Evolutionary conservation across 2,797 vertebrate genomes (phyloP), one percentile per base, ranked within the genome.

Genomic region (Crocidura indochinensis): DNA sequence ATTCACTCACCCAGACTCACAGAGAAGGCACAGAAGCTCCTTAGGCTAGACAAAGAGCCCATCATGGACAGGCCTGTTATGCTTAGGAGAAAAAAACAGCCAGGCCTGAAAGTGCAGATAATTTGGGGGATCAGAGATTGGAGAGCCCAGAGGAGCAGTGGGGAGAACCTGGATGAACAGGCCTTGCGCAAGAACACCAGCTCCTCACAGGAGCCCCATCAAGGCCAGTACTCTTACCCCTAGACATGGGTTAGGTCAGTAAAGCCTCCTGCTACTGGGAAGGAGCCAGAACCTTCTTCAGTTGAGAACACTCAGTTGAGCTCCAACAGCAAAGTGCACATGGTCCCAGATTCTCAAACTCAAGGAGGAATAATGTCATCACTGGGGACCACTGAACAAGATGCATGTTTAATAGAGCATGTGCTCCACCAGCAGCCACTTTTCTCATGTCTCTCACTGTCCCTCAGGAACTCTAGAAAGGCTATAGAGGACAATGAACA

Each of bases 371-470:
- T 20, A 60, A 20, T 20, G 56, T 6, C 62, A 10, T 24, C 1
- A 38, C 49, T 53, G 51, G 14, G 29, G 53, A 49, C n/a, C 84
- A 51, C 56, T 24, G 2, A 26, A 15, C 0, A 72, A 91, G 83
- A 77, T 22, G 12, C 8, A 17, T 31, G 0, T 4, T 22, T 6
- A 51, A 44, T 14, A 29, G 46, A 95, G 83, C 46, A 71, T 38
- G 85, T 2, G 26, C 38, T 74, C 24, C 27, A 0, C 19, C 0
- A 2, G 4, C 1, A 11, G 29, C 0, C 27, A 46, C 12, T 31
- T 0, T 27, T 81, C 53, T 75, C 51, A 1, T 4, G 11, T 62
- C 38, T 49, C 5, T 14, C 6, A 47, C 2, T 53, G 17, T 15
- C 20, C 31, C n/a, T 72, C 53, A 29, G 22, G 75, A 90, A 22